Conservation (phyloP, 2,113 vertebrate species). For the Bolborhynchus lineola region DNA sequence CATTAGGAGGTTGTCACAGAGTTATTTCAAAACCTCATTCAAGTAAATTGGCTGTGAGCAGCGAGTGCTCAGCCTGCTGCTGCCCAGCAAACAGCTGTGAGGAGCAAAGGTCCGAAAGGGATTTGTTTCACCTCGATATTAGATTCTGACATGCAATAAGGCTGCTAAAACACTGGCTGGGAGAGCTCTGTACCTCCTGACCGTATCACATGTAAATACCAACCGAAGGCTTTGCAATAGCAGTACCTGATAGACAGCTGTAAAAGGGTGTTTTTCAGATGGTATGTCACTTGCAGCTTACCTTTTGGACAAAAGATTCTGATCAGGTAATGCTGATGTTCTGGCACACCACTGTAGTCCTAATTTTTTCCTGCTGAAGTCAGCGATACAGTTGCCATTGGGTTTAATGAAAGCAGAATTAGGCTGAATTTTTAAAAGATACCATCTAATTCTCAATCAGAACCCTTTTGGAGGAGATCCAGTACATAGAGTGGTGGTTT, state of each 20-base stretch:
- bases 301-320: not conserved
- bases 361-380: not conserved
- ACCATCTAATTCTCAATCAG: not conserved
- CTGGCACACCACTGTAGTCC: not conserved
- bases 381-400: not conserved
- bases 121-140: not conserved
- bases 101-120: not conserved
- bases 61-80: not conserved
- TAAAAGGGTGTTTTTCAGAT: not conserved
- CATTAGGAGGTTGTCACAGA: not conserved
- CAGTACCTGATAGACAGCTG: not conserved
- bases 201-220: not conserved
- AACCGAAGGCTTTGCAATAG: not conserved
- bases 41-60: not conserved
- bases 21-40: not conserved
- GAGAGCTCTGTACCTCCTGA: not conserved
- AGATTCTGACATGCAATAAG: not conserved
- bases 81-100: not conserved
- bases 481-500: not conserved
- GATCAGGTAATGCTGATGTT: not conserved
- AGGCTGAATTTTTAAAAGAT: not conserved
- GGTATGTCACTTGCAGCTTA: not conserved
- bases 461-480: not conserved
- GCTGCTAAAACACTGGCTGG: not conserved
- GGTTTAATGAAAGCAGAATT: not conserved